Conservation (phyloP, 1,140 invertebrate species). For the Trichonephila inaurata region DNA sequence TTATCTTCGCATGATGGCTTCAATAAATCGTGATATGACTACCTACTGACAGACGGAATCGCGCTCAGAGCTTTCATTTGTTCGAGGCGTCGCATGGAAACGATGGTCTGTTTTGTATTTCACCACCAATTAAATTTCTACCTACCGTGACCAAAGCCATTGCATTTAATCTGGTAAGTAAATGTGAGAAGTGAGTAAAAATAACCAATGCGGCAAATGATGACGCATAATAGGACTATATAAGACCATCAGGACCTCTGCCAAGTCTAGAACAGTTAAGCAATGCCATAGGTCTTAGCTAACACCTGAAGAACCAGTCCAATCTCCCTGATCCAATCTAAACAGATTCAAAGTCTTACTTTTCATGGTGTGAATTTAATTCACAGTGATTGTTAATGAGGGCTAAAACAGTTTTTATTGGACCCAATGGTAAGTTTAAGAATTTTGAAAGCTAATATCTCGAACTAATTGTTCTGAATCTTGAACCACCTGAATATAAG, state of each 20-base stretch:
- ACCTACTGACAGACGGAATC: slow-evolving; percentile 5
- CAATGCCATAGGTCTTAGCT: neutral
- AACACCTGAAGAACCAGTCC: neutral
- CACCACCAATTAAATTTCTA: slow-evolving; percentile 59
- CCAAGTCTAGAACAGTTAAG: neutral
- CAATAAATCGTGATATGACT: slow-evolving; percentile 41
- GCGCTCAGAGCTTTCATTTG: neutral
- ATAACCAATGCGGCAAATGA: slow-evolving; percentile 50
- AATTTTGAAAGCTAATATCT: neutral
- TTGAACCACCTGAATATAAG: no score
- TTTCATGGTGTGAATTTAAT: neutral
- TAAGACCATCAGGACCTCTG: slow-evolving; percentile 43
- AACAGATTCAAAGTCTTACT: neutral
- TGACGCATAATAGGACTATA: slow-evolving; percentile 58
- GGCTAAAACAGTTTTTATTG: slow-evolving; percentile 7
- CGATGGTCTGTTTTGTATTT: slow-evolving; percentile 61
- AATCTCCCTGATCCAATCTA: neutral
- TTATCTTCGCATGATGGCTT: slow-evolving; percentile 50
- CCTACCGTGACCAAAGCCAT: slow-evolving; percentile 57
- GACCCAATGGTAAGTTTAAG: slow-evolving; percentile 51
- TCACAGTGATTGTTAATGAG: slow-evolving; percentile 40
- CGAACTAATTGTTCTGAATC: no score
- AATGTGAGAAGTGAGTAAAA: slow-evolving; percentile 55
- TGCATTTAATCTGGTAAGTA: slow-evolving; percentile 32
- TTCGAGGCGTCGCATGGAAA: slow-evolving; percentile 51